A percentile compares a stretch with the other conserved stretches of the same genome.
These are phyloP conservation scores for Stenurella melanura DNA, from an alignment of 2,888 invertebrate species.

Conservation along the genomic window DNA sequence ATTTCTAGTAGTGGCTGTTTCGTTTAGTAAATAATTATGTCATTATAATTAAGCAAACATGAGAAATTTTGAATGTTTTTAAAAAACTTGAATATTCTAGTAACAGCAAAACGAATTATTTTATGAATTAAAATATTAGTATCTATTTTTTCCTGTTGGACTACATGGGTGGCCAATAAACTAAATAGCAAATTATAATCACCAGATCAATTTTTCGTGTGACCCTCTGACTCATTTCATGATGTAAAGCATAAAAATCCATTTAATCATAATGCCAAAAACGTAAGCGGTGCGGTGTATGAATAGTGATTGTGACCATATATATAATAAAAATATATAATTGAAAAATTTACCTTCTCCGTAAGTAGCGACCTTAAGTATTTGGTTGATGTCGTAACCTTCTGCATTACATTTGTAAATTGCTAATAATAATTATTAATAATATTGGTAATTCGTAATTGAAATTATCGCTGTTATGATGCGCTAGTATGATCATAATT, in stretches of 20 bases:
- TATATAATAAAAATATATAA: neutral
- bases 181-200: too few relatives aligned
- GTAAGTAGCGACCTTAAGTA: constrained; percentile 18
- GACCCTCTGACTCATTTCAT: neutral
- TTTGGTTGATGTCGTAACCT: constrained; percentile 28
- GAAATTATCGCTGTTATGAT: constrained; percentile 14
- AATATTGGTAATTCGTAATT: constrained; percentile 28
- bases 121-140: too few relatives aligned
- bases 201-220: neutral
- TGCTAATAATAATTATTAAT: constrained; percentile 10
- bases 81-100: too few relatives aligned
- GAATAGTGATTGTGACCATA: neutral
- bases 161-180: too few relatives aligned
- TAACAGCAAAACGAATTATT: too few relatives aligned
- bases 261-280: constrained; percentile 7
- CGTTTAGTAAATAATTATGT: too few relatives aligned
- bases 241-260: neutral
- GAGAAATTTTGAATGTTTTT: too few relatives aligned
- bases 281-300: constrained; percentile 1
- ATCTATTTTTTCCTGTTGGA: too few relatives aligned
- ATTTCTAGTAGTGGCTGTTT: too few relatives aligned
- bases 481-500: too few relatives aligned
- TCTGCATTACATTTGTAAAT: constrained; percentile 13
- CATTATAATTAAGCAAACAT: too few relatives aligned
- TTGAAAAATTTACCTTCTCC: constrained; percentile 9